Evolutionary conservation across 2,797 vertebrate species (phyloP).

Genomic region (Ceyx erithaca): DNA sequence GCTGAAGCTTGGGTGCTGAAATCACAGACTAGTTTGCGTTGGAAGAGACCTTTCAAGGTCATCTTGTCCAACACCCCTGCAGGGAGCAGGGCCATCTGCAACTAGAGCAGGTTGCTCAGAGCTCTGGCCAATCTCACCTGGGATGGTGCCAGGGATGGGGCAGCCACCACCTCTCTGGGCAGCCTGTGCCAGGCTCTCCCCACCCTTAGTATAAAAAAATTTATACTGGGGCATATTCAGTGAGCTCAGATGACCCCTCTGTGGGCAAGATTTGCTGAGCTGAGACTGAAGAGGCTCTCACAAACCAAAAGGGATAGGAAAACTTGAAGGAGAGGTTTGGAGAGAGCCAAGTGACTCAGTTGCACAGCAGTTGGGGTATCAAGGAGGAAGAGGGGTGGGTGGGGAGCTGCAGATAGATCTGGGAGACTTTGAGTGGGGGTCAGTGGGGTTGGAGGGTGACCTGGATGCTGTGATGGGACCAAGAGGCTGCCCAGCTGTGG

Average conservation of each 20-base stretch:
- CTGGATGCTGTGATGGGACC: background rate
- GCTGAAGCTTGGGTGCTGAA: background rate
- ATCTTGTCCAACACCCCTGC: rapidly evolving
- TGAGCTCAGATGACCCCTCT: background rate
- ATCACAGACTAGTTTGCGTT: background rate
- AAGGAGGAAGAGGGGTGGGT: conserved; percentile 47
- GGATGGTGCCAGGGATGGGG: background rate
- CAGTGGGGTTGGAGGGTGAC: background rate
- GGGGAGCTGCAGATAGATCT: background rate
- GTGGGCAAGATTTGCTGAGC: background rate
- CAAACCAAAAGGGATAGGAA: background rate
- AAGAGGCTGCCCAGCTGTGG: background rate
- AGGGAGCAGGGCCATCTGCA: background rate
- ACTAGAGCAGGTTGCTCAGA: rapidly evolving
- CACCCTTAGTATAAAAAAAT: background rate
- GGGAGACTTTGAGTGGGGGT: background rate
- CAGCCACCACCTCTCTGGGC: background rate
- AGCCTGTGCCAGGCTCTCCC: rapidly evolving
- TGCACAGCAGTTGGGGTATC: background rate
- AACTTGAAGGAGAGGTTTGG: background rate
- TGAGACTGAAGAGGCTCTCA: background rate
- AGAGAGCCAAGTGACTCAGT: background rate
- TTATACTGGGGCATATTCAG: rapidly evolving
- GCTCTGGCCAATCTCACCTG: rapidly evolving
- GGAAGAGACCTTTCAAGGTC: background rate